These are phyloP conservation scores for Cotesia vestalis DNA, from an alignment of 1,140 invertebrate genomes.

Conservation along the genomic window DNA sequence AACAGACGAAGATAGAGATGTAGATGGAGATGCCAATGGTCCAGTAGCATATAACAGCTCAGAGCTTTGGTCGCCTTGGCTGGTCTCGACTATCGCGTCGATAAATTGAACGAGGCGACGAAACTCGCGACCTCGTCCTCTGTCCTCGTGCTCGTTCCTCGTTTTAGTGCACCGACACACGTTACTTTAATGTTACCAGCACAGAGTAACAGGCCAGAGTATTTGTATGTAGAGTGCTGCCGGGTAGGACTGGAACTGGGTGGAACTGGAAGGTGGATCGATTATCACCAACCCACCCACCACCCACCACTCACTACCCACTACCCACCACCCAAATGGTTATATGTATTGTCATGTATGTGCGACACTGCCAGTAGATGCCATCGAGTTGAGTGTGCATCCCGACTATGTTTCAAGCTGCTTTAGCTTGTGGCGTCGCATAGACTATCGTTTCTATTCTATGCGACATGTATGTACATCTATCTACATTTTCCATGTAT, in stretches of 20 bases:
- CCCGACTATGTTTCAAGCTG: neutral
- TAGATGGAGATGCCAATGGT: no score
- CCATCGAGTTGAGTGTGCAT: no score
- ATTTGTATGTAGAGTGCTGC: neutral
- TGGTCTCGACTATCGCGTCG: slow-evolving; percentile 25
- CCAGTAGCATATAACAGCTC: no score
- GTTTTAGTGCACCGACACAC: no score
- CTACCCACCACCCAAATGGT: slow-evolving; percentile 9
- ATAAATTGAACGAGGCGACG: slow-evolving; percentile 38
- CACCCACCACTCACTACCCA: no score
- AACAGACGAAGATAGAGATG: no score
- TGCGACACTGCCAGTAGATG: no score
- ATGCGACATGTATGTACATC: neutral
- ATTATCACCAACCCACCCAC: slow-evolving; percentile 21
- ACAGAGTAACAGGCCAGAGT: neutral
- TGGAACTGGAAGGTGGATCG: slow-evolving; percentile 29
- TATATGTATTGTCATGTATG: slow-evolving; percentile 6
- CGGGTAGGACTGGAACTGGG: slow-evolving; percentile 5
- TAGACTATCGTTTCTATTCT: slow-evolving; percentile 3
- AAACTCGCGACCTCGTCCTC: slow-evolving; percentile 22
- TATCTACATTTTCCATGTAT: neutral
- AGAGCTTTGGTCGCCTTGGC: no score
- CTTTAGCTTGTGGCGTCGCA: slow-evolving; percentile 4
- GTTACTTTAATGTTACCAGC: neutral
- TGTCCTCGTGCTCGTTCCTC: no score